Conservation (phyloP, 2,113 vertebrate genomes). For the Bambusicola thoracicus region DNA sequence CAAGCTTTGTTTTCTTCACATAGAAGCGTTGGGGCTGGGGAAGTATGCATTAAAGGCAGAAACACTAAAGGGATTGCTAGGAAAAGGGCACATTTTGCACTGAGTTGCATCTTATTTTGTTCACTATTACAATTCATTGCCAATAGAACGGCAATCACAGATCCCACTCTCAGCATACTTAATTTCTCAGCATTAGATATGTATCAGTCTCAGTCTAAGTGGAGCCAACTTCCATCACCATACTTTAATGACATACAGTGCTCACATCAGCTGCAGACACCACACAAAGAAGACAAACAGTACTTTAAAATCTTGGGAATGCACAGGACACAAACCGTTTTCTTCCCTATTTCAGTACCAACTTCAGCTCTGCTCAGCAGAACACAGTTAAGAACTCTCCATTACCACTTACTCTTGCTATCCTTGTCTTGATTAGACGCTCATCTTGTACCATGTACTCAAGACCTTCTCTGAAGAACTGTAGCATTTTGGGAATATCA, state of each 20-base stretch:
- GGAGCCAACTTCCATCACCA: not conserved
- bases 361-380: not conserved
- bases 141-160: not conserved
- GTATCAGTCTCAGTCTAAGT: not conserved
- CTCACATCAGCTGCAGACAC: not conserved
- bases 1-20: not conserved
- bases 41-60: not conserved
- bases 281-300: not conserved
- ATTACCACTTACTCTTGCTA: conserved; percentile 80
- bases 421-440: conserved; percentile 76
- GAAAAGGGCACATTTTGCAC: not conserved
- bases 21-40: not conserved
- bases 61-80: not conserved
- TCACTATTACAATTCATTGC: not conserved
- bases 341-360: not conserved
- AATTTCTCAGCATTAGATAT: not conserved
- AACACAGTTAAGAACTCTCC: not conserved
- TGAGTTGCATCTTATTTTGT: not conserved
- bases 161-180: not conserved
- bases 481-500: conserved; percentile 87
- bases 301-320: not conserved
- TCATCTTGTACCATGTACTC: conserved; percentile 86
- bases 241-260: not conserved
- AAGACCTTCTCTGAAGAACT: conserved; percentile 82
- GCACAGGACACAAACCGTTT: not conserved